phyloP scores from a whole-genome alignment of 2,113 vertebrate species.

The Columbina picui region DNA sequence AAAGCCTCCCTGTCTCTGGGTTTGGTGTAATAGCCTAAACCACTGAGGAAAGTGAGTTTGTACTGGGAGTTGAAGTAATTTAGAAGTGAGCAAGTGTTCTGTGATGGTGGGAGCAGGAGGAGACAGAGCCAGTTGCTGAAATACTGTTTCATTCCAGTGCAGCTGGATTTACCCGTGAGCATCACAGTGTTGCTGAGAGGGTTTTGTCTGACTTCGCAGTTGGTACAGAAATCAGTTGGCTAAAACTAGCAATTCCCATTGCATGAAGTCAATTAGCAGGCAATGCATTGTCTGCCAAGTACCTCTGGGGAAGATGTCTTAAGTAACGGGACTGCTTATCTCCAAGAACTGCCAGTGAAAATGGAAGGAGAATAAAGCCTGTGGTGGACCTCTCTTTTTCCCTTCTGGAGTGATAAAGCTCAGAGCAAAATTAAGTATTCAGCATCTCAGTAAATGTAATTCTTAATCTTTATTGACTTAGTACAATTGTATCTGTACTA shows the following conservation, averaged over 20 bases:
- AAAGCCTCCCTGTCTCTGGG: background rate
- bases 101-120: background rate
- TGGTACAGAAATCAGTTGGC: background rate
- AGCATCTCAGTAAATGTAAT: background rate
- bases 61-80: background rate
- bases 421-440: constrained; percentile 9
- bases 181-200: background rate
- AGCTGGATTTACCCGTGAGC: background rate
- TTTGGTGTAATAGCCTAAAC: background rate
- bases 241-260: background rate
- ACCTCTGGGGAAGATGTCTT: constrained; percentile 23
- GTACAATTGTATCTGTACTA: background rate
- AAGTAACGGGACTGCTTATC: background rate
- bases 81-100: rapidly evolving
- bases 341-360: background rate
- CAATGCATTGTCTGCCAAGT: background rate
- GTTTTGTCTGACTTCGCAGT: background rate
- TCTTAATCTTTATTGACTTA: background rate
- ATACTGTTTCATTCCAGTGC: background rate
- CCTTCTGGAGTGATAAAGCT: background rate
- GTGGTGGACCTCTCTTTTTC: background rate
- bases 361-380: background rate
- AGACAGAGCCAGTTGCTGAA: background rate
- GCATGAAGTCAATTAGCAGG: background rate
- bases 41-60: background rate